Evolutionary conservation across 2,113 vertebrate species (phyloP), one percentile per base, ranked within the genome.

Genomic region (Alectura lathami): DNA sequence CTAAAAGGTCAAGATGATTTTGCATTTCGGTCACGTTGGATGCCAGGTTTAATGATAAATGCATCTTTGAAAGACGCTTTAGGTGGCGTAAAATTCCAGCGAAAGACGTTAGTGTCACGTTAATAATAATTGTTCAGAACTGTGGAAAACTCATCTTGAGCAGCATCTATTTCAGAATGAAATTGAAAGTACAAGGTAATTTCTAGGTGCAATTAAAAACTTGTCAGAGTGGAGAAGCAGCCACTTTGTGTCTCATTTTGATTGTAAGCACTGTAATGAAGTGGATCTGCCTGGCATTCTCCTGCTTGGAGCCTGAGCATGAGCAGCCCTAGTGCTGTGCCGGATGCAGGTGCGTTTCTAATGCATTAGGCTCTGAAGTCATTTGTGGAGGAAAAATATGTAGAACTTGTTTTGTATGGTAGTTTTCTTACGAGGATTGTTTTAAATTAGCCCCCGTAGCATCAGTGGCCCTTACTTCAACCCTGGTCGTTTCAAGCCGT

Each of bases 121-220:
- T 93, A 95, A 84, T 94, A 95, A 74, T 92, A 88, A 94, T 96
- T 93, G 90, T 88, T 93, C 72, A 86, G 66, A 86, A 94, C 75
- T 78, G 59, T 79, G 82, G 80, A 83, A 90, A 85, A 56, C 72
- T 93, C 62, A 64, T 86, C 72, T 89, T 54, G 56, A 93, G 72
- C 76, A 91, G 85, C 76, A 18, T 91, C 73, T 90, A 70, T 80
- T 80, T 90, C 0, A 0, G 73, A 93, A 81, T 85, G 66, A 94
- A 87, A 75, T 90, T 83, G 89, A 69, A 94, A 96, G 92, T 74
- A 86, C 68, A 74, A 80, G 17, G 47, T 88, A 83, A 94, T 91
- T 88, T 95, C 89, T 86, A 40, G 72, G 51, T 70, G 86, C 79
- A 88, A 69, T 96, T 92, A 89, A 90, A 95, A 95, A 77, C 76